phyloP scores from a whole-genome alignment of 2,113 vertebrate genomes.

The Gobius niger region DNA sequence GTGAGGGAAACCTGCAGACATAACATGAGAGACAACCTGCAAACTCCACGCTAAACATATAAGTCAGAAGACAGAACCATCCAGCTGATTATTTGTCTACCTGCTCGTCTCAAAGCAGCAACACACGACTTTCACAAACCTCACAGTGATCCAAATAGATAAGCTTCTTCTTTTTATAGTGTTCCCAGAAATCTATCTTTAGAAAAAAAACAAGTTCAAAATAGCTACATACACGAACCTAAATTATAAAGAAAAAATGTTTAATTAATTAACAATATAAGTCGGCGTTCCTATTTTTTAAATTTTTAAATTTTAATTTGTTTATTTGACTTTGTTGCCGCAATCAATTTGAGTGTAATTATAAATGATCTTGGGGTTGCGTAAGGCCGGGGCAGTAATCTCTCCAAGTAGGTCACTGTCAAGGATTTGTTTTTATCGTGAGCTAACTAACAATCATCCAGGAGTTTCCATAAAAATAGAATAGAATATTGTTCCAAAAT shows the following conservation, averaged over 20 bases:
- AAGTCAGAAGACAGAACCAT: too few relatives aligned
- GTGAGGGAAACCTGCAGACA: too few relatives aligned
- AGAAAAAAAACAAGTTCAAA: not conserved
- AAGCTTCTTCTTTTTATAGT: not conserved
- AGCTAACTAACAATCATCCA: not conserved
- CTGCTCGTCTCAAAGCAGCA: not conserved
- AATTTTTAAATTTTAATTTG: too few relatives aligned
- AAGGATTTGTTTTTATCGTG: constrained; percentile 36
- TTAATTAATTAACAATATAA: not conserved
- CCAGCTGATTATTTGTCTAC: too few relatives aligned
- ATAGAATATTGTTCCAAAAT: not conserved
- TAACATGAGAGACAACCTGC: too few relatives aligned
- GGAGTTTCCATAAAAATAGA: not conserved
- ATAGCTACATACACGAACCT: not conserved
- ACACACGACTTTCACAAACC: not conserved
- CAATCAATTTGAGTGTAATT: not conserved
- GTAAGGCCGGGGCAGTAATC: constrained; percentile 64
- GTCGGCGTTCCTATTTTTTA: too few relatives aligned
- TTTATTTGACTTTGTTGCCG: too few relatives aligned
- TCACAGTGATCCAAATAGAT: not conserved
- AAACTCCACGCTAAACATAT: too few relatives aligned
- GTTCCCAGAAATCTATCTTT: not conserved
- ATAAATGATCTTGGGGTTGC: constrained; percentile 28
- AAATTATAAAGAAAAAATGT: not conserved
- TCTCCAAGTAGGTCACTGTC: constrained; percentile 43